Percentiles rank a stretch among this genome's conserved stretches.
phyloP scores from a whole-genome alignment of 35 echinoderm and acorn worm genomes.

The Stichopus chloronotus region DNA sequence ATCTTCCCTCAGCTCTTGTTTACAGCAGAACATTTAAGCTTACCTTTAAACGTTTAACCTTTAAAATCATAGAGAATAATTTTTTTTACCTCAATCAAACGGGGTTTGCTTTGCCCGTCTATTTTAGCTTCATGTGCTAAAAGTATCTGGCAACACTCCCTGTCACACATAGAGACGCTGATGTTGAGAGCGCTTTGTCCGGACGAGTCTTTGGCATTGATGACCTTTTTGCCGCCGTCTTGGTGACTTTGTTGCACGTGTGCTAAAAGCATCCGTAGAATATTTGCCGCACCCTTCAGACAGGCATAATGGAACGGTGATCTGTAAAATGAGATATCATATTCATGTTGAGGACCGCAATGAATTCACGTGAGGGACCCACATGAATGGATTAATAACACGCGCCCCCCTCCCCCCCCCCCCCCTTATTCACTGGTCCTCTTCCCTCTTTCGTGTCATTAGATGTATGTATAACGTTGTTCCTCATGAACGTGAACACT shows the following conservation, averaged over 20 bases:
- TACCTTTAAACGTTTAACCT: too few species aligned
- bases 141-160: slow-evolving; percentile 27
- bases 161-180: slow-evolving; percentile 39
- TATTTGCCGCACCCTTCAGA: slow-evolving; percentile 10
- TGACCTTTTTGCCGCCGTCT: slow-evolving; percentile 7
- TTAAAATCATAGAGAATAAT: too few species aligned
- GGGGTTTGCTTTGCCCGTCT: slow-evolving; percentile 17
- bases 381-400: neutral
- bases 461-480: too few species aligned
- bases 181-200: slow-evolving; percentile 35
- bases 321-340: neutral
- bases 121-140: slow-evolving; percentile 19
- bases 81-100: slow-evolving; percentile 25
- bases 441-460: too few species aligned
- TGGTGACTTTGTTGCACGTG: neutral
- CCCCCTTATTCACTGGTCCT: too few species aligned
- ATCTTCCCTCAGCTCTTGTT: too few species aligned
- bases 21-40: too few species aligned
- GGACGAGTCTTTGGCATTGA: slow-evolving; percentile 43
- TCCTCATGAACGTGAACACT: too few species aligned
- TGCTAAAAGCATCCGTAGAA: slow-evolving; percentile 20
- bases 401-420: too few species aligned
- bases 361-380: neutral
- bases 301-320: slow-evolving; percentile 17
- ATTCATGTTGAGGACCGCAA: neutral